phyloP scores from a whole-genome alignment of 2,113 vertebrate species.

The Arvicanthis niloticus region DNA sequence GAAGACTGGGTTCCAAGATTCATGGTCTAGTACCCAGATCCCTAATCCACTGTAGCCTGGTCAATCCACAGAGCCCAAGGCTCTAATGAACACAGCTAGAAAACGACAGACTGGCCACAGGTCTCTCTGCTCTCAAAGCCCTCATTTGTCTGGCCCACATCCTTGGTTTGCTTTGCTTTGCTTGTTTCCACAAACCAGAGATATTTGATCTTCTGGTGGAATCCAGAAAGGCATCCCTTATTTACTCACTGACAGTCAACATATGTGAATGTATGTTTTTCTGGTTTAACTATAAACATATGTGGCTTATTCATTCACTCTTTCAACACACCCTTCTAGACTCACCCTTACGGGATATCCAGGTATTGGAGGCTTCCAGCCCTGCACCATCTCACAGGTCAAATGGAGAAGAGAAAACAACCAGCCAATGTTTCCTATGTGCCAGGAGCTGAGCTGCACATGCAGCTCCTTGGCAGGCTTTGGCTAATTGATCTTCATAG shows the following conservation, averaged over 20 bases:
- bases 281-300: constrained; percentile 50
- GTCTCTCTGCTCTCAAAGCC: not conserved
- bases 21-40: not conserved
- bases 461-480: not conserved
- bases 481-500: not conserved
- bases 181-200: constrained; percentile 45
- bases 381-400: not conserved
- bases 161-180: constrained; percentile 60
- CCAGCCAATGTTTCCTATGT: not conserved
- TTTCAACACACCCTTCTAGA: constrained; percentile 14
- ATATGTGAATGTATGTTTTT: constrained; percentile 53
- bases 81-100: not conserved
- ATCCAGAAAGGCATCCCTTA: constrained; percentile 56
- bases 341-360: not conserved
- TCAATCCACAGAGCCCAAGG: not conserved
- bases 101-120: not conserved
- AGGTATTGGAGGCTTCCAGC: not conserved
- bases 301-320: constrained; percentile 43
- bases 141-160: not conserved
- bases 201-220: constrained; percentile 57
- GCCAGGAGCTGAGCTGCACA: not conserved
- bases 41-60: not conserved
- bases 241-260: constrained; percentile 54
- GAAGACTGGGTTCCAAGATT: not conserved
- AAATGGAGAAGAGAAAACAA: constrained; percentile 1